Evolutionary conservation across 2,113 vertebrate genomes (phyloP).

Genomic region (Pteropus alecto): DNA sequence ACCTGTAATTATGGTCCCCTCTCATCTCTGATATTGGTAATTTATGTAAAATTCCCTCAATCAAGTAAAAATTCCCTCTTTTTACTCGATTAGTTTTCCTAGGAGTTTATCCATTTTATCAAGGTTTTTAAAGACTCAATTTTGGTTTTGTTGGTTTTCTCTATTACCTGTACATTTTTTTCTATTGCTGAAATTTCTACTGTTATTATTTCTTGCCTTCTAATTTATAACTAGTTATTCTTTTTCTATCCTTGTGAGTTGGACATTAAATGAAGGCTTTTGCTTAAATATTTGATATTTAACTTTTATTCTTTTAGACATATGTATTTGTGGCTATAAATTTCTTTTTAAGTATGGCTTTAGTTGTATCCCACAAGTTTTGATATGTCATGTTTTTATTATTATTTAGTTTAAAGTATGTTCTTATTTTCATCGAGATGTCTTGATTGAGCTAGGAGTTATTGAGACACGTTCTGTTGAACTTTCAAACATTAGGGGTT

Average conservation of each 20-base stretch:
- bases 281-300: background rate
- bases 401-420: background rate
- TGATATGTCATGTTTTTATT: constrained; percentile 6
- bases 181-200: background rate
- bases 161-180: background rate
- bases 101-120: background rate
- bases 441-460: background rate
- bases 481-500: background rate
- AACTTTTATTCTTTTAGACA: background rate
- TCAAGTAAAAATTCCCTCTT: background rate
- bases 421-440: background rate
- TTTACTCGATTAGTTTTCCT: background rate
- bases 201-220: background rate
- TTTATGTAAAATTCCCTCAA: background rate
- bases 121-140: background rate
- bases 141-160: constrained; percentile 6
- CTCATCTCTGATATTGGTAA: background rate
- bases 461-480: background rate
- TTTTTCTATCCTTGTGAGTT: background rate
- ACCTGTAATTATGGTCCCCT: background rate
- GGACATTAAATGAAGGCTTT: background rate
- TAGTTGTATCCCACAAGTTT: background rate
- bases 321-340: background rate
- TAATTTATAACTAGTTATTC: background rate
- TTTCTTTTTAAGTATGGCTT: background rate